Base-by-base conservation (phyloP, 2,113 vertebrate species). In the Actenoides hombroni region DNA sequence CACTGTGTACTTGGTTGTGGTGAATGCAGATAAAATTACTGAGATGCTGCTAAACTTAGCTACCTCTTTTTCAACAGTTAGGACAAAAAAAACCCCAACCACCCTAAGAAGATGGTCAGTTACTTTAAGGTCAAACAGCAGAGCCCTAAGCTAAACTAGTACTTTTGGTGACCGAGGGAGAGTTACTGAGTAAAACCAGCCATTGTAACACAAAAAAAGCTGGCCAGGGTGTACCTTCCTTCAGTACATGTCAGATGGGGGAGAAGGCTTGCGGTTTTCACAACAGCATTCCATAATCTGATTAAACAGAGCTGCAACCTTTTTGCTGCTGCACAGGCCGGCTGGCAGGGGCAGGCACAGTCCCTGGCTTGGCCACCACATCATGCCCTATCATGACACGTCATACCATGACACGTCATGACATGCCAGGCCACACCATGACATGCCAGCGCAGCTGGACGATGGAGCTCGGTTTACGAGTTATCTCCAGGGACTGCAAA, bases 71-170 rank as follows among this genome's bases (percentile, higher is more conserved):
- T 35, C 83, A 92, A 92, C 31, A 75, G 57, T 35, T 67, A 56
- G 11, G 17, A 4, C 23, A 46, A 65, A 89, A 74, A 82, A 37
- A 53, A 37, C 24, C 21, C 3, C 16, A 25, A 60, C 24, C 96
- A 94, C 90, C 97, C 76, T 94, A 98, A 98, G 98, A 99, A 99
- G 98, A 96, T 90, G 98, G 98, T 98, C 99, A 99, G 98, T 98
- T 98, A 98, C 98, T 98, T 98, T 98, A 98, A 98, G 98, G 98
- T 98, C 98, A 89, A 98, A 97, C 97, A 98, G 95, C 90, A 97
- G 89, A 97, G 97, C 92, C 97, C 98, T 98, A 82, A 93, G 96
- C 98, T 98, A 97, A 98, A 39, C 95, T 95, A 94, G 90, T 95
- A 95, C 80, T 44, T 92, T 94, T 3, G 16, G 81, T 80, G 65